A percentile compares a stretch with the other conserved stretches of the same genome.
These are phyloP conservation scores for Tetrao urogallus DNA, from an alignment of 2,113 vertebrate genomes.

Conservation along the genomic window DNA sequence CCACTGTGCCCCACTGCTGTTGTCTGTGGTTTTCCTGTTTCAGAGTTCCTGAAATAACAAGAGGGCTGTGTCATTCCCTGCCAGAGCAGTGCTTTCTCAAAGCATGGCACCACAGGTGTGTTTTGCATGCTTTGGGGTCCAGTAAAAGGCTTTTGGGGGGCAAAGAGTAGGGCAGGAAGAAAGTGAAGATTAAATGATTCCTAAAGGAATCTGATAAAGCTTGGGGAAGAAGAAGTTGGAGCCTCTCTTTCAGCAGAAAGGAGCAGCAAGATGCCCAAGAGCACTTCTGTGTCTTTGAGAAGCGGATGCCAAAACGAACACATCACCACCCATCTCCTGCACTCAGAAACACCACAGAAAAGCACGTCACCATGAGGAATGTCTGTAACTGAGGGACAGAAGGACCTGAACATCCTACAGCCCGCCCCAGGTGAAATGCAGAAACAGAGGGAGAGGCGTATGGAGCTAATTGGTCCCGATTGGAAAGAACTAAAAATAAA, in stretches of 20 bases:
- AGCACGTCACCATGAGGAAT: fast-evolving
- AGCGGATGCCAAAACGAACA: not conserved
- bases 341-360: not conserved
- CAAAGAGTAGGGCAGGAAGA: not conserved
- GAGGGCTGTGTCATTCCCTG: fast-evolving
- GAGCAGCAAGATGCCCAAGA: not conserved
- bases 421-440: not conserved
- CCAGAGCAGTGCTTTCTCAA: not conserved
- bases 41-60: not conserved
- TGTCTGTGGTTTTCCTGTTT: not conserved
- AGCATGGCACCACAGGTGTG: not conserved
- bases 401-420: not conserved
- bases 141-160: not conserved
- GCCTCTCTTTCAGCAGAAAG: not conserved
- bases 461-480: conserved; percentile 29
- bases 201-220: not conserved
- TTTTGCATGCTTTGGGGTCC: not conserved
- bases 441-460: not conserved
- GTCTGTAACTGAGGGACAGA: not conserved
- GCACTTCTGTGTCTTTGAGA: not conserved
- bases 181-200: conserved; percentile 13
- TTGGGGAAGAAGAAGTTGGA: not conserved
- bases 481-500: conserved; percentile 64
- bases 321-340: not conserved
- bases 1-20: fast-evolving